phyloP scores from a whole-genome alignment of 2,888 invertebrate genomes.

The Prionchulus punctatus region DNA sequence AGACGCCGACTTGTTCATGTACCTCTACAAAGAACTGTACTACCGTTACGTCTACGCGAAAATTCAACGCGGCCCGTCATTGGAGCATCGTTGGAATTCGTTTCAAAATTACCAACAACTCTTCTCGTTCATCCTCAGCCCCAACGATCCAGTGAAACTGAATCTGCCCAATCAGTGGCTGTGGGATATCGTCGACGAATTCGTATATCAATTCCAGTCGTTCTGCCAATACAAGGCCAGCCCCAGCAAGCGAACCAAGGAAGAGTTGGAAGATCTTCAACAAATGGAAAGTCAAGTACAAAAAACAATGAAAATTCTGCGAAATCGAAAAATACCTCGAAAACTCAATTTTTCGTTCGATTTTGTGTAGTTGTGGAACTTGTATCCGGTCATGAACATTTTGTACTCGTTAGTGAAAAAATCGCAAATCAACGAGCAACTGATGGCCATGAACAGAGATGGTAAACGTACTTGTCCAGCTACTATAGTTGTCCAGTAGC shows the following conservation, averaged over 20 bases:
- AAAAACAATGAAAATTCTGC: neutral
- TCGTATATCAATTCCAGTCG: conserved; percentile 74
- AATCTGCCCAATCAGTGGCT: conserved; percentile 87
- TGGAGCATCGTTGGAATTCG: conserved; percentile 80
- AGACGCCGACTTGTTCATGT: conserved; percentile 60
- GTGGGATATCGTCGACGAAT: conserved; percentile 98
- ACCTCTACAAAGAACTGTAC: conserved; percentile 89
- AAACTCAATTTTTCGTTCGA: neutral
- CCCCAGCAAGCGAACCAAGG: conserved; percentile 54
- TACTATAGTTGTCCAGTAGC: too few species aligned
- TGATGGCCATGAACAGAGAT: conserved; percentile 55
- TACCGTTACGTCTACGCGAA: conserved; percentile 92
- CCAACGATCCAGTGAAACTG: conserved; percentile 18
- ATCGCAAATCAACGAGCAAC: conserved; percentile 89
- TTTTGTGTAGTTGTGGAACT: conserved; percentile 60
- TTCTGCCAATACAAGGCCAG: conserved; percentile 62
- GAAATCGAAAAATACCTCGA: neutral
- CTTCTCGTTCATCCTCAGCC: conserved; percentile 82
- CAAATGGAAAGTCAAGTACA: conserved; percentile 59
- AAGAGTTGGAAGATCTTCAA: conserved; percentile 47
- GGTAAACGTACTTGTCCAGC: conserved; percentile 27
- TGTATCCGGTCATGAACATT: conserved; percentile 89
- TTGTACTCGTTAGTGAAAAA: conserved; percentile 92
- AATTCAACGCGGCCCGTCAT: conserved; percentile 64
- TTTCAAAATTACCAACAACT: conserved; percentile 96